These are phyloP conservation scores for Casuarius casuarius DNA, from an alignment of 2,113 vertebrate species.

Conservation along the genomic window DNA sequence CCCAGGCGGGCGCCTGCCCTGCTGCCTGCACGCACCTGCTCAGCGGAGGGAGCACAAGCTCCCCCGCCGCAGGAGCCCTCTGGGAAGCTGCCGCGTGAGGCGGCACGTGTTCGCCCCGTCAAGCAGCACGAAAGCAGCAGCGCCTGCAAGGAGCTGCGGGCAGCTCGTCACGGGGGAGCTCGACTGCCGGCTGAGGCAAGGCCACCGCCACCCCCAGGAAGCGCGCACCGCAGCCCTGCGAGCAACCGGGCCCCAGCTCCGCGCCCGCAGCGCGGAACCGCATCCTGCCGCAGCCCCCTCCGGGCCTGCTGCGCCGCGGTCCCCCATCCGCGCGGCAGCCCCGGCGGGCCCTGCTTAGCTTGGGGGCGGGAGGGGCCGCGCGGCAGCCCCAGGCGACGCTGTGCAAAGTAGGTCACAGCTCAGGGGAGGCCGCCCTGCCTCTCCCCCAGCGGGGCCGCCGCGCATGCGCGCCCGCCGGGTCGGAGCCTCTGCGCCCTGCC, in stretches of 20 bases:
- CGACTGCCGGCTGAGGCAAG: not conserved
- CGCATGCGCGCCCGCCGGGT: not conserved
- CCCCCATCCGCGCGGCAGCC: not conserved
- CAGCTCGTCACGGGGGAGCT: too few relatives aligned
- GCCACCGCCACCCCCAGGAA: not conserved
- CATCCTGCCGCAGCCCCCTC: not conserved
- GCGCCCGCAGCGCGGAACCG: not conserved
- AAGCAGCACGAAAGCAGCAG: not conserved
- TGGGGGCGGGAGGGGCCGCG: too few relatives aligned
- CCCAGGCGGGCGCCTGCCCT: too few relatives aligned
- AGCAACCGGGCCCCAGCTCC: too few relatives aligned
- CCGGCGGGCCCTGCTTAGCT: not conserved
- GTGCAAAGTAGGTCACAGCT: not conserved
- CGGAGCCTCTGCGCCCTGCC: not conserved
- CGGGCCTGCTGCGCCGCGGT: too few relatives aligned
- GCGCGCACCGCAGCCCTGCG: too few relatives aligned
- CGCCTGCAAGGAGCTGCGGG: too few relatives aligned
- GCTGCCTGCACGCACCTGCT: too few relatives aligned
- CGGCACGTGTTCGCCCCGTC: not conserved
- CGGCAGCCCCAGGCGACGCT: not conserved
- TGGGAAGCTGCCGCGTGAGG: too few relatives aligned
- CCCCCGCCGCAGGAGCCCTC: too few relatives aligned
- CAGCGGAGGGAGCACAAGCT: too few relatives aligned
- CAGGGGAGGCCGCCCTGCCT: fast-evolving
- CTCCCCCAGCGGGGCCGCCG: fast-evolving